Conservation (phyloP, 2,888 invertebrate species). For the Pelosia muscerda region DNA sequence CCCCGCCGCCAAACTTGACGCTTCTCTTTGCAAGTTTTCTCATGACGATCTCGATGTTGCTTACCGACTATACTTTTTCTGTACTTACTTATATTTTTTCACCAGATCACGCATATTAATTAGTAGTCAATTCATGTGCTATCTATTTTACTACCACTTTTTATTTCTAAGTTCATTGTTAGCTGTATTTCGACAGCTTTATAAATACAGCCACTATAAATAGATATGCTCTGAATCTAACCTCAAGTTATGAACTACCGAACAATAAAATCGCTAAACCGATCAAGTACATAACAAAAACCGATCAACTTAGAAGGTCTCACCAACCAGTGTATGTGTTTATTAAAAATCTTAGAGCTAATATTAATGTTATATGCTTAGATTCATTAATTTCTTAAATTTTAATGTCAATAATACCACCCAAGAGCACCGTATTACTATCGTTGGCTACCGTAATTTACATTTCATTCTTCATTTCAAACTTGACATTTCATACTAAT, state of each 20-base stretch:
- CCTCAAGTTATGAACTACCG: too few relatives aligned
- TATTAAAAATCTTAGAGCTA: too few relatives aligned
- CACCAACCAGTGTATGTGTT: too few relatives aligned
- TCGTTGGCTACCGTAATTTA: not conserved
- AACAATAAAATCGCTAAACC: too few relatives aligned
- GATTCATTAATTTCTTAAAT: not conserved
- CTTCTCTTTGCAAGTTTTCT: conserved; percentile 75
- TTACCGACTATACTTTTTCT: conserved; percentile 54
- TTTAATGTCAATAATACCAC: not conserved
- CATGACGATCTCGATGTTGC: conserved; percentile 65
- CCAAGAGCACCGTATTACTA: not conserved
- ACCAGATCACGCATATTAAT: conserved; percentile 35
- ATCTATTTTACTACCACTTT: conserved; percentile 16
- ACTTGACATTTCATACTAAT: not conserved
- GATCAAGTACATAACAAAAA: too few relatives aligned
- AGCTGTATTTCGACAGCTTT: not conserved
- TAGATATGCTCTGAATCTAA: too few relatives aligned
- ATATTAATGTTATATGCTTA: too few relatives aligned
- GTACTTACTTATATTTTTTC: conserved; percentile 43
- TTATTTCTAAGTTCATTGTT: not conserved
- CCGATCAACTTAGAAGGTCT: too few relatives aligned
- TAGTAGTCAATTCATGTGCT: conserved; percentile 24
- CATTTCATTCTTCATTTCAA: not conserved
- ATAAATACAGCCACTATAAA: not conserved
- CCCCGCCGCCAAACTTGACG: conserved; percentile 72